These are phyloP conservation scores for Eulacestoma nigropectus DNA, from an alignment of 2,113 vertebrate genomes.

Conservation along the genomic window DNA sequence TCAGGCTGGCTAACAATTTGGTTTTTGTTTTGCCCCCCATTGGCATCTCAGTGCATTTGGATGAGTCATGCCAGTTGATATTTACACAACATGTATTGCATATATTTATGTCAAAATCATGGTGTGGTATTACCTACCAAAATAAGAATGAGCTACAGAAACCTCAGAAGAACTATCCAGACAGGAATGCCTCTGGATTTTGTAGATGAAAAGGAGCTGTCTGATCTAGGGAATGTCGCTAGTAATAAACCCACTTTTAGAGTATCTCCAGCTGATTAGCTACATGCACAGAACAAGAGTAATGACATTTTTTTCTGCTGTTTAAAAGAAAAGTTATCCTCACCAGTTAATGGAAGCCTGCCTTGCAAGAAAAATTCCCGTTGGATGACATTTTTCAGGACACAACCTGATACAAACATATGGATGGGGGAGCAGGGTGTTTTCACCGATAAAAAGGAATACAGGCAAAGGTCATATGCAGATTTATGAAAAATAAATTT, in stretches of 20 bases:
- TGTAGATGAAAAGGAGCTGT: background rate
- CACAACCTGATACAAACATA: fast-evolving
- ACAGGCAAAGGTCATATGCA: slow-evolving; percentile 65
- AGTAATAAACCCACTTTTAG: background rate
- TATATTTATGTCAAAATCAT: background rate
- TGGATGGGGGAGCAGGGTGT: fast-evolving
- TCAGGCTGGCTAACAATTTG: fast-evolving
- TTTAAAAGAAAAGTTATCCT: background rate
- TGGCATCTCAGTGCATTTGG: background rate
- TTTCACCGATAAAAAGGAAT: slow-evolving; percentile 6
- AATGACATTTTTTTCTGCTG: background rate
- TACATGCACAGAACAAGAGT: background rate
- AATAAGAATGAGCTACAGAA: background rate
- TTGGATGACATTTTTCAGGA: background rate
- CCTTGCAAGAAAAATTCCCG: background rate
- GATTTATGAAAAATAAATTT: slow-evolving; percentile 90
- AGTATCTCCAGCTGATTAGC: background rate
- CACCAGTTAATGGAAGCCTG: background rate
- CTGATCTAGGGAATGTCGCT: background rate
- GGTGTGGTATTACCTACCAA: background rate
- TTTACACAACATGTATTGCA: background rate
- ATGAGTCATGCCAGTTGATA: background rate
- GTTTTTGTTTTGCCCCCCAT: background rate
- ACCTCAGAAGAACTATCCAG: background rate
- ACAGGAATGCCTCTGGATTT: background rate